These are phyloP conservation scores for Oceanites oceanicus DNA, from an alignment of 2,113 vertebrate genomes.

Conservation along the genomic window DNA sequence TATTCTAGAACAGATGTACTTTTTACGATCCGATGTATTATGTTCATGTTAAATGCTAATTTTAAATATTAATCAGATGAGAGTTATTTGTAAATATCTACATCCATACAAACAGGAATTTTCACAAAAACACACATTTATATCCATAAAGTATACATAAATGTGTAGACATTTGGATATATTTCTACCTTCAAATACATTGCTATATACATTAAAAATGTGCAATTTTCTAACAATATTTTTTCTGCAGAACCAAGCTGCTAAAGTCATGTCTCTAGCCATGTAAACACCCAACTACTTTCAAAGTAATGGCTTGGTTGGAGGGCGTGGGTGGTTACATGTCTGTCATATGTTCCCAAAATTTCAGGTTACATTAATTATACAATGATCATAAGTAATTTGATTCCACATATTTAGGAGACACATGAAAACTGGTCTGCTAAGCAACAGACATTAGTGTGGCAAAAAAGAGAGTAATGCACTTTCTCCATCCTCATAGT, in stretches of 20 bases:
- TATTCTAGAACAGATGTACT: not conserved
- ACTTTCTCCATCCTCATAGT: not conserved
- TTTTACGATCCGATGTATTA: not conserved
- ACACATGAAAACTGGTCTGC: not conserved
- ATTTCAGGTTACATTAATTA: not conserved
- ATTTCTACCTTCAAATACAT: not conserved
- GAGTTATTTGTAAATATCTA: not conserved
- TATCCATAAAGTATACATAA: not conserved
- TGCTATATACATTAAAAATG: not conserved
- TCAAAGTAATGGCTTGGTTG: not conserved
- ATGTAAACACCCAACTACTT: not conserved
- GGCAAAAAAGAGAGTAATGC: not conserved
- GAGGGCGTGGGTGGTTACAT: not conserved
- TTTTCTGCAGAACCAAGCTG: not conserved
- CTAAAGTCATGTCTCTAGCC: not conserved
- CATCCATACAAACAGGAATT: not conserved
- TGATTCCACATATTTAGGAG: not conserved
- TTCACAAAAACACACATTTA: not conserved
- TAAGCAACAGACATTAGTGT: not conserved
- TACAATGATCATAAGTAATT: not conserved
- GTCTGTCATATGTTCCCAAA: not conserved
- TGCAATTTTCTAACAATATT: not conserved
- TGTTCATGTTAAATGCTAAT: not conserved
- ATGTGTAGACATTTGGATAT: not conserved
- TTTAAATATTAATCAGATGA: not conserved